These are phyloP conservation scores for Pristiophorus japonicus DNA, from an alignment of 2,113 vertebrate genomes.

Conservation along the genomic window DNA sequence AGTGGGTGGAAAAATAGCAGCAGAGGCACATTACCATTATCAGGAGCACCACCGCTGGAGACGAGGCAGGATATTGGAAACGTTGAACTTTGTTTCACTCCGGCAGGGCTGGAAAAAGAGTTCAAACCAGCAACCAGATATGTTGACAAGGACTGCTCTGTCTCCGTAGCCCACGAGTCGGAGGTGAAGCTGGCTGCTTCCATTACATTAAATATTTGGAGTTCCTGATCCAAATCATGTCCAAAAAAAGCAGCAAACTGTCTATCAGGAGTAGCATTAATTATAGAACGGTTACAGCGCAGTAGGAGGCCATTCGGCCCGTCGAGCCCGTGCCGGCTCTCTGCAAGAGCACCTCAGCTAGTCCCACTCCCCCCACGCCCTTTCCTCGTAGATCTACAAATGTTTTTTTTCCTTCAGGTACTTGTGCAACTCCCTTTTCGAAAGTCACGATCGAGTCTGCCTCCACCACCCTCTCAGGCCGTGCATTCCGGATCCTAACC, in stretches of 20 bases:
- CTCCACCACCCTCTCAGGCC: too few species aligned
- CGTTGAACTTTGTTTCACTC: neutral
- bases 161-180: neutral
- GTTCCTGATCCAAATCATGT: neutral
- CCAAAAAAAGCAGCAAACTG: neutral
- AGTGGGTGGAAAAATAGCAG: too few species aligned
- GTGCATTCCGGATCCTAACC: too few species aligned
- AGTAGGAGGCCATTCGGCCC: too few species aligned
- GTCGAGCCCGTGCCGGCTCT: too few species aligned
- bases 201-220: neutral
- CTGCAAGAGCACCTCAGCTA: too few species aligned
- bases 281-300: too few species aligned
- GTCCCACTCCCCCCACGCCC: too few species aligned
- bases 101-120: neutral
- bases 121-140: neutral
- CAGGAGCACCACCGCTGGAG: neutral
- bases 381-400: too few species aligned
- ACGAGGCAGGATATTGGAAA: neutral
- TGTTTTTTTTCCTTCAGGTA: too few species aligned
- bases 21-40: neutral
- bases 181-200: neutral
- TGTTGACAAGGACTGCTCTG: neutral
- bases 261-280: neutral
- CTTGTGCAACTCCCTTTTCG: too few species aligned
- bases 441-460: too few species aligned